These are phyloP conservation scores for Oryctolagus cuniculus DNA, from an alignment of 2,113 vertebrate genomes.

Conservation along the genomic window mOryCun1.1 NC_091438.1:45699501-45700000, in stretches of 20 bases:
- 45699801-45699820: neutral
- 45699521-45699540: no score
- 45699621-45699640: no score
- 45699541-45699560: no score
- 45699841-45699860: neutral
- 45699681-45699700: no score
- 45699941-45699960: neutral
- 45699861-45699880: fast-evolving
- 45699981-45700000: neutral
- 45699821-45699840: neutral
- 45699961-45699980: neutral
- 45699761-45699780: neutral
- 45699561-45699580: no score
- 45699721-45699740: no score
- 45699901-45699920: neutral
- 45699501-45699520: no score
- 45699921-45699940: neutral
- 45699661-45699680: no score
- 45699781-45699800: neutral
- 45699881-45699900: neutral
- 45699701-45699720: no score
- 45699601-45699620: no score
- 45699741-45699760: neutral
- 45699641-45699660: no score
- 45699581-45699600: no score